Conservation (phyloP, 2,888 invertebrate genomes). For the Peribatodes rhomboidaria region DNA sequence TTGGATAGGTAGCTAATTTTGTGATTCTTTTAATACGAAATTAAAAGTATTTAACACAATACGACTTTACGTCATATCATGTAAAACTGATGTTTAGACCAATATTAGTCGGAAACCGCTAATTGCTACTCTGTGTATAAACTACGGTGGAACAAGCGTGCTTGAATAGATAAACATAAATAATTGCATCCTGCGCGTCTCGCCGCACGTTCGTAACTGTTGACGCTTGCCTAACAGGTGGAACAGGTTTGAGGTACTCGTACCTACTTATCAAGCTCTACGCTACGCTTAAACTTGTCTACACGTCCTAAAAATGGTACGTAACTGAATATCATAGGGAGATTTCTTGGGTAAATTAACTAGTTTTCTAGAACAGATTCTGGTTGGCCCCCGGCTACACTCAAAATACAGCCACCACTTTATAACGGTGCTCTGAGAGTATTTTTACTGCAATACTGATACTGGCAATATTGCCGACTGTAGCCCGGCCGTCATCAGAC, state of each 20-base stretch:
- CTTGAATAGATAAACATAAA: background rate
- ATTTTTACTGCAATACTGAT: no score
- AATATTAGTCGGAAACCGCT: background rate
- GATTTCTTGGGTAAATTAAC: background rate
- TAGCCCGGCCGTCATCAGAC: no score
- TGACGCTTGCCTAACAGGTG: constrained; percentile 9
- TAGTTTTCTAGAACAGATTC: background rate
- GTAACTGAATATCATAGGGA: no score
- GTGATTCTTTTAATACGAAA: no score
- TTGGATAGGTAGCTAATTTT: no score
- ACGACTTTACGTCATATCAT: background rate
- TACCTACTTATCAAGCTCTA: constrained; percentile 1
- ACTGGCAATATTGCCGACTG: no score
- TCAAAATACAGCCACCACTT: no score
- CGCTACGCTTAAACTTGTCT: background rate
- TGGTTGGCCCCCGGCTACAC: no score
- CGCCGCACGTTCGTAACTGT: constrained; percentile 4
- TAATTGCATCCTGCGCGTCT: constrained; percentile 16
- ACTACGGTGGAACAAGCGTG: background rate
- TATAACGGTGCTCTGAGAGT: no score
- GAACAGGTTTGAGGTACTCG: constrained; percentile 5
- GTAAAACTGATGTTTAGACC: background rate
- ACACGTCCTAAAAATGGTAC: background rate
- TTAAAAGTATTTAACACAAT: background rate
- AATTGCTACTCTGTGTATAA: background rate